Evolutionary conservation across 2,888 invertebrate species (phyloP), one percentile per base, ranked within the genome.

Genomic region (Trissolcus brochymenae): DNA sequence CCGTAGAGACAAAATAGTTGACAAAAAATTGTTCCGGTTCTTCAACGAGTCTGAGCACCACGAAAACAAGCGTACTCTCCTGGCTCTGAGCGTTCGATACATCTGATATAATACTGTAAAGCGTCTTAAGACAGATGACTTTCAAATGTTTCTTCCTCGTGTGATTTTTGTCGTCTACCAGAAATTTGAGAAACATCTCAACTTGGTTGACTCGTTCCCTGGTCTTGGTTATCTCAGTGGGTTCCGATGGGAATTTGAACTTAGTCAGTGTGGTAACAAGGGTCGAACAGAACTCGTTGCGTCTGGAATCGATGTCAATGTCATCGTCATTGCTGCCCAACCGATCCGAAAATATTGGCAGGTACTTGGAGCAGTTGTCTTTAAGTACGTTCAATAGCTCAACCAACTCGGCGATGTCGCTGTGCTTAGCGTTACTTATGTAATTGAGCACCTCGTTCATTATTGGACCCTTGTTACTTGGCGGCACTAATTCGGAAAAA

Each of bases 91-190:
- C 90, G 35, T 35, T 35, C 35, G 35, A 35, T 6, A 91, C 91
- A 83, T 92, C 91, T 0, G 93, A 92, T 75, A 93, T 93, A 81
- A 91, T 91, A 13, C 90, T 90, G 80, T 92, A 92, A 29, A 94
- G 89, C 46, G 92, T 91, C 78, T 91, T 91, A 49, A 93, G 88
- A 59, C 93, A 91, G 51, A 57, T 29, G 2, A 2, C 90, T 90
- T 19, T 91, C 90, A 62, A 92, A 89, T 76, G 92, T 87, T 78
- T 55, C 7, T 65, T 59, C 11, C 35, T 7, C 35, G 35, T 35
- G 35, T 35, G 35, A 35, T 35, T 35, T 35, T 35, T 35, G 6
- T 35, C 35, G n/a, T 13, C 21, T 6, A 68, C 21, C 0, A 68
- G 43, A n/a, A 53, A 17, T 9, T n/a, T 53, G 4, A 72, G 41